A percentile compares a stretch with the other conserved stretches of the same genome.
phyloP scores from a whole-genome alignment of 2,888 invertebrate species.

The Ormyrus rosae region DNA sequence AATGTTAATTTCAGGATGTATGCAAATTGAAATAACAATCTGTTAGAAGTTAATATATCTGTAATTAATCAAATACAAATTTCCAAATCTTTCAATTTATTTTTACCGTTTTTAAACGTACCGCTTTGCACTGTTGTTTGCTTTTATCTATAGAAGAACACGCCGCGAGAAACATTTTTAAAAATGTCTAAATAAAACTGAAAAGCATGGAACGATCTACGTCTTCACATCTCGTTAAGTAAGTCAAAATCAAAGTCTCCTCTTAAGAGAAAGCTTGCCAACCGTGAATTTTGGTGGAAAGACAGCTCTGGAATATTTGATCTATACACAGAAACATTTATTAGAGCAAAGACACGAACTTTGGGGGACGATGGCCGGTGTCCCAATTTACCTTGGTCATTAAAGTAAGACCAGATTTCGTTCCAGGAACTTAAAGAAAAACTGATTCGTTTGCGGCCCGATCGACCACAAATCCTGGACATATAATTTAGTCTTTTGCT shows the following conservation, averaged over 20 bases:
- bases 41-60: no score
- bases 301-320: conserved; percentile 27
- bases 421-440: conserved; percentile 62
- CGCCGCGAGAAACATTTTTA: no score
- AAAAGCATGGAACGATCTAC: no score
- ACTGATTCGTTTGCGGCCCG: conserved; percentile 62
- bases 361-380: conserved; percentile 58
- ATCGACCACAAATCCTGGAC: conserved; percentile 69
- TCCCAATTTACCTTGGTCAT: conserved; percentile 66
- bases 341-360: conserved; percentile 17
- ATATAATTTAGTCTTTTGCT: conserved; percentile 66
- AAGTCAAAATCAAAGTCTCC: conserved; percentile 5
- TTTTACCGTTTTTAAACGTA: no score
- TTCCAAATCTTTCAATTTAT: no score
- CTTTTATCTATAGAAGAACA: no score
- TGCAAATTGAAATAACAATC: no score
- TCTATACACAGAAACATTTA: conserved; percentile 56
- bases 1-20: no score
- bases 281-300: conserved; percentile 35
- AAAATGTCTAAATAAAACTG: no score
- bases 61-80: no score
- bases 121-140: no score
- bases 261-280: conserved; percentile 7
- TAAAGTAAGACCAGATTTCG: conserved; percentile 64
- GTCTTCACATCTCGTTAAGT: no score